Evolutionary conservation across 2,113 vertebrate species (phyloP).

Genomic region (Pygoscelis antarcticus): DNA sequence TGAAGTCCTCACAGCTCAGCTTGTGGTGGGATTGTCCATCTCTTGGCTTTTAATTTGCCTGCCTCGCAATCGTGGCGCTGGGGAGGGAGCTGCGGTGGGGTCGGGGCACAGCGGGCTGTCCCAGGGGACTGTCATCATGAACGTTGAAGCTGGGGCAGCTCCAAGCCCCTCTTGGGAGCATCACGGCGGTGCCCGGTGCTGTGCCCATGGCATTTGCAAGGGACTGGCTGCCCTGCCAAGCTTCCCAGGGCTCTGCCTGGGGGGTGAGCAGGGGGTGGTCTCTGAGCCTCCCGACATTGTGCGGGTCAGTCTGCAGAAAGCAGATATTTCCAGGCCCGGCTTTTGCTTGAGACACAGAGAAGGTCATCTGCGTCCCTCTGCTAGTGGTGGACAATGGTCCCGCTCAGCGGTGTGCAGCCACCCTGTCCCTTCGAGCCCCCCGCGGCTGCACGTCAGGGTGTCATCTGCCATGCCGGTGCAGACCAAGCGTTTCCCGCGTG

Average conservation of each 20-base stretch:
- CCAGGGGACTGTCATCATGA: neutral
- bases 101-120: neutral
- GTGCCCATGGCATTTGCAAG: accelerated
- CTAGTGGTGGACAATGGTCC: neutral
- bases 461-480: neutral
- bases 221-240: neutral
- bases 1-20: neutral
- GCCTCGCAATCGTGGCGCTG: neutral
- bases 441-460: accelerated
- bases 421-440: neutral
- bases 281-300: accelerated
- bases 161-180: neutral
- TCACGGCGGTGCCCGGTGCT: neutral
- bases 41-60: neutral
- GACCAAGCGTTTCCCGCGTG: accelerated
- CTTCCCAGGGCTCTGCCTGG: neutral
- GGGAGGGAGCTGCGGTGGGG: accelerated
- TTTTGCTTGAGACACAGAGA: neutral
- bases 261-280: neutral
- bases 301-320: accelerated
- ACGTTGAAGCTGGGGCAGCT: neutral
- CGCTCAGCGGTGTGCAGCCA: accelerated
- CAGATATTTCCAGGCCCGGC: neutral
- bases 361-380: neutral
- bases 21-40: neutral